Evolutionary conservation across 2,888 invertebrate genomes (phyloP).

Genomic region (Seira sanloemensis): DNA sequence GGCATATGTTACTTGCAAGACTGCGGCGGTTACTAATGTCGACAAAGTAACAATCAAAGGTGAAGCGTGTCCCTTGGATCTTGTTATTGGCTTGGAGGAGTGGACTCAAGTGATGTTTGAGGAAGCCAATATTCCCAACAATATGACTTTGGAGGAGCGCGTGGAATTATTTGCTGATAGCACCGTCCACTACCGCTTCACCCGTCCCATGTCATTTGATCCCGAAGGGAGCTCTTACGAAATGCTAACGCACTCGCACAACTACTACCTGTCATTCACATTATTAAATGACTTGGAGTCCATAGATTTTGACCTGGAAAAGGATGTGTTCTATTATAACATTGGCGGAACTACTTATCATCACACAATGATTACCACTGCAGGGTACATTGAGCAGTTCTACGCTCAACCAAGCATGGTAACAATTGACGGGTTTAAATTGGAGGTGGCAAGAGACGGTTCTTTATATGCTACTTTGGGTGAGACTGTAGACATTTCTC

Average conservation of each 20-base stretch:
- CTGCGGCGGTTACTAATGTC: not conserved
- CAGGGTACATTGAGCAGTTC: constrained; percentile 8
- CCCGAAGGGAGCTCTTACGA: not conserved
- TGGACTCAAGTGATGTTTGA: not conserved
- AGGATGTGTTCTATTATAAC: too few relatives aligned
- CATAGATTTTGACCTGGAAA: too few relatives aligned
- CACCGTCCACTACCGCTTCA: constrained; percentile 17
- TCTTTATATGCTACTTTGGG: not conserved
- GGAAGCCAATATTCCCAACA: not conserved
- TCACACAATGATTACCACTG: not conserved
- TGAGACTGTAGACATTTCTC: not conserved
- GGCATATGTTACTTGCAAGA: not conserved
- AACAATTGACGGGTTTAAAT: constrained; percentile 4
- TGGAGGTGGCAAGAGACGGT: constrained; percentile 3
- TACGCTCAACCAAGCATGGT: constrained; percentile 33
- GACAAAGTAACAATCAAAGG: not conserved
- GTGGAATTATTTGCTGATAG: not conserved
- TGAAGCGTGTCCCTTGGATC: not conserved
- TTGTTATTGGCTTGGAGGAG: not conserved
- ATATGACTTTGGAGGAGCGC: too few relatives aligned
- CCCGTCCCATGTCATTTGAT: constrained; percentile 10
- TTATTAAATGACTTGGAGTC: not conserved
- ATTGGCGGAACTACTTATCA: not conserved
- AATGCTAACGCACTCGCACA: not conserved
- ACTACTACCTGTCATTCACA: constrained; percentile 20